Evolutionary conservation across 2,888 invertebrate species (phyloP).

Genomic region (Trilocha varians): DNA sequence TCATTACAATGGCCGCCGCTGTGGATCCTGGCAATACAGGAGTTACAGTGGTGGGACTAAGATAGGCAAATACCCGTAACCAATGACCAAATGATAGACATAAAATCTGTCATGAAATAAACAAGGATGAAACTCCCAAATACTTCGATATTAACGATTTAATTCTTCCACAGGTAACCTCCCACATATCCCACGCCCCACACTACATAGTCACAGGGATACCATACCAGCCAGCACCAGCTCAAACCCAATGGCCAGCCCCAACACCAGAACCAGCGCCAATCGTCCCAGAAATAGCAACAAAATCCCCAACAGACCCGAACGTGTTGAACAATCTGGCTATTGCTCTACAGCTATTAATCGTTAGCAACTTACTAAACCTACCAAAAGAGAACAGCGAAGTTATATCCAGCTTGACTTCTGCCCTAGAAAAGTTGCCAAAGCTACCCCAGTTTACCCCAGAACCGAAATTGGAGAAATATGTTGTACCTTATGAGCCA

Average conservation of each 20-base stretch:
- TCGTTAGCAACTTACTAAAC: conserved; percentile 48
- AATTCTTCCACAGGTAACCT: not conserved
- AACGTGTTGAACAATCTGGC: conserved; percentile 52
- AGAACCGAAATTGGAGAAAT: conserved; percentile 1
- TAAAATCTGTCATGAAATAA: too few relatives aligned
- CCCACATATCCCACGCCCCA: conserved; percentile 4
- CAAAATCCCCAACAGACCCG: conserved; percentile 21
- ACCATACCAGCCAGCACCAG: not conserved
- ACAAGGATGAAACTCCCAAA: too few relatives aligned
- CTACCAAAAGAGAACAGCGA: conserved; percentile 14
- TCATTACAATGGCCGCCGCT: too few relatives aligned
- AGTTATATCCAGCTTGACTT: conserved; percentile 2
- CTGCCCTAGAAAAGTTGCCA: not conserved
- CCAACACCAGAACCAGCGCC: not conserved
- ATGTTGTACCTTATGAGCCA: not conserved
- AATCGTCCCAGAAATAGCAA: conserved; percentile 5
- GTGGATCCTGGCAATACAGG: too few relatives aligned
- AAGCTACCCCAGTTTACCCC: conserved; percentile 6
- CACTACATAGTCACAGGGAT: not conserved
- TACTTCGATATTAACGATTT: too few relatives aligned
- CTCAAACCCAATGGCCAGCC: conserved; percentile 5
- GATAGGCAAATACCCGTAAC: too few relatives aligned
- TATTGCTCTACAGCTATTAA: conserved; percentile 47
- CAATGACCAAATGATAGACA: too few relatives aligned
- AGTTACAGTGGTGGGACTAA: too few relatives aligned